Conservation (phyloP, 2,888 invertebrate species). For the Latheticus oryzae region DNA sequence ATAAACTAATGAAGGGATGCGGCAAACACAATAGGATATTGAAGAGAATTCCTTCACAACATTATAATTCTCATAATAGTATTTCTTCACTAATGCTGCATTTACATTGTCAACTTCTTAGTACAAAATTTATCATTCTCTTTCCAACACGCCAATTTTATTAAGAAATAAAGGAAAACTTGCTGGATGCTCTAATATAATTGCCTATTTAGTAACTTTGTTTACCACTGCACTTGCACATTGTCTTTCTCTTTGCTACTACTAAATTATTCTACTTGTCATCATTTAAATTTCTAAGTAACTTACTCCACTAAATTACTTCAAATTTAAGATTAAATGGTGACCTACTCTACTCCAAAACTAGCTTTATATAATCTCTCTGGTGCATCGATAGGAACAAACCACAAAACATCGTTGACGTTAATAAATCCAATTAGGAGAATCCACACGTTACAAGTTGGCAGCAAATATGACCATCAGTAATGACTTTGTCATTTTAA, state of each 20-base stretch:
- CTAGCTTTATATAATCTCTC: neutral
- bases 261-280: slow-evolving; percentile 40
- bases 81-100: slow-evolving; percentile 21
- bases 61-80: slow-evolving; percentile 28
- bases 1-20: slow-evolving; percentile 53
- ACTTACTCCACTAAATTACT: slow-evolving; percentile 33
- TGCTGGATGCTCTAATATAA: slow-evolving; percentile 24
- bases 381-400: too few species aligned
- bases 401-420: slow-evolving; percentile 4
- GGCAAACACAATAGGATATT: slow-evolving; percentile 49
- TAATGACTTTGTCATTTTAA: too few species aligned
- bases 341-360: slow-evolving; percentile 10
- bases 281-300: slow-evolving; percentile 41
- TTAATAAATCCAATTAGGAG: slow-evolving; percentile 17
- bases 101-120: slow-evolving; percentile 32
- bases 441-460: slow-evolving; percentile 11
- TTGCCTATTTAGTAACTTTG: slow-evolving; percentile 38
- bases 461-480: too few species aligned
- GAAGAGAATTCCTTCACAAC: slow-evolving; percentile 40
- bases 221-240: slow-evolving; percentile 35
- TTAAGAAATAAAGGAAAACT: slow-evolving; percentile 37
- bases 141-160: slow-evolving; percentile 32
- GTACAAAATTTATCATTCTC: slow-evolving; percentile 29
- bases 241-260: slow-evolving; percentile 22
- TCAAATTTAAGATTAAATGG: slow-evolving; percentile 27